Conservation (phyloP, 2,888 invertebrate genomes). For the Scaptomyza polygonia region DNA sequence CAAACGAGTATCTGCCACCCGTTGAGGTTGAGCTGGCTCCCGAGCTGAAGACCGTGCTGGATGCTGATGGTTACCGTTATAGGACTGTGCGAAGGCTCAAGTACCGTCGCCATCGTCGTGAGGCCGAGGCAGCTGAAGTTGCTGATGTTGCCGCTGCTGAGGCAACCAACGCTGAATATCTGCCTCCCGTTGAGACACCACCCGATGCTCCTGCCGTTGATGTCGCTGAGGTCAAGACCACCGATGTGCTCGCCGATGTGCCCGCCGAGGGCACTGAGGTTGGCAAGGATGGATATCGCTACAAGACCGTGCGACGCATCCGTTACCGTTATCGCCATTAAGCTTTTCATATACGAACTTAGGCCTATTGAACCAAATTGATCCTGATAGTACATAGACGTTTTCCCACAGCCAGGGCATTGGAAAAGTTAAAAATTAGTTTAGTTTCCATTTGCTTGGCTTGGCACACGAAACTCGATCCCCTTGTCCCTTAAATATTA, state of each 20-base stretch:
- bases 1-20: slow-evolving; percentile 72
- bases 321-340: slow-evolving; percentile 81
- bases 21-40: slow-evolving; percentile 76
- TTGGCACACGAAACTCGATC: slow-evolving; percentile 17
- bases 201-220: slow-evolving; percentile 38
- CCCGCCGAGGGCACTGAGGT: slow-evolving; percentile 75
- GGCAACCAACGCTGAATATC: slow-evolving; percentile 69
- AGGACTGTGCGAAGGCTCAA: slow-evolving; percentile 76
- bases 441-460: slow-evolving; percentile 26
- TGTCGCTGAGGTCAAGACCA: slow-evolving; percentile 50
- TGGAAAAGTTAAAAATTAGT: slow-evolving; percentile 15
- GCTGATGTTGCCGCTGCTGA: slow-evolving; percentile 53
- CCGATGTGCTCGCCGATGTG: slow-evolving; percentile 46
- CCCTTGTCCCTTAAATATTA: slow-evolving; percentile 27
- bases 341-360: slow-evolving; percentile 37
- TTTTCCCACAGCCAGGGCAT: not conserved
- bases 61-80: slow-evolving; percentile 76
- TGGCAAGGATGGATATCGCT: slow-evolving; percentile 81
- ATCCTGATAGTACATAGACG: slow-evolving; percentile 72
- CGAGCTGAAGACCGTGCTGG: slow-evolving; percentile 78
- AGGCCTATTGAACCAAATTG: slow-evolving; percentile 76
- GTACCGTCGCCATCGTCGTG: slow-evolving; percentile 79
- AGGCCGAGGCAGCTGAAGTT: slow-evolving; percentile 61
- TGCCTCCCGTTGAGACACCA: slow-evolving; percentile 72
- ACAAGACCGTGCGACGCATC: slow-evolving; percentile 81